Base-by-base conservation (phyloP, 2,888 invertebrate species). In the Euplagia quadripunctaria region DNA sequence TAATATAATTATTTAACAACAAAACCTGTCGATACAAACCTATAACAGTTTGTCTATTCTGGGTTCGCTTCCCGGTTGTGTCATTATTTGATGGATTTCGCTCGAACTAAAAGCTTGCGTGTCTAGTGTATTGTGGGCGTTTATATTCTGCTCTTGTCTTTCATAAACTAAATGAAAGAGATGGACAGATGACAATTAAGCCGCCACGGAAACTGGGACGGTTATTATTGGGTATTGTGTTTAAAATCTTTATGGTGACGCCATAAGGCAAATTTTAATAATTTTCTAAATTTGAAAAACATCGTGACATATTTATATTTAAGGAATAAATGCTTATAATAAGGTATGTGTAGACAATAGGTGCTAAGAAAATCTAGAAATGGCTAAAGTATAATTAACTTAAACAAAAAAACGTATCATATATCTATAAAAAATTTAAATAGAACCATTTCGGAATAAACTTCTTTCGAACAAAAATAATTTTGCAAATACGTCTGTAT, bases 71-170 rank as follows among this genome's bases (percentile, higher is more conserved):
- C 81, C 86, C 83, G 72, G 79, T 79, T 77, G 77, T 81, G 80
- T 86, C 86, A 81, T 78, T 83, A 82, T 80, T 82, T 83, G 75
- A 80, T 83, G 79, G 81, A 85, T 87, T 85, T 83, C 77, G 74
- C 76, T 79, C 75, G 79, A 74, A 78, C 79, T 82, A 79, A 69
- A 79, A 79, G 80, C 85, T 86, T 80, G 85, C 85, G 83, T 87
- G 86, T 77, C 80, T 64, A 70, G 72, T 67, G 73, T 68, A 64
- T 73, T 78, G 86, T 87, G 79, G 87, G 86, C 74, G 87, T 80
- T 58, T 79, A 79, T 76, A 74, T 74, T 77, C 68, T 58, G 63
- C 69, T 72, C 79, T 71, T 80, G 75, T 81, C 79, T 72, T 63
- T 71, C 76, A 42, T 43, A 69, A 46, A 12, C 16, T 0, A 42